These are phyloP conservation scores for Anguilla obscura DNA, from an alignment of 2,797 vertebrate species.

Conservation along the genomic window DNA sequence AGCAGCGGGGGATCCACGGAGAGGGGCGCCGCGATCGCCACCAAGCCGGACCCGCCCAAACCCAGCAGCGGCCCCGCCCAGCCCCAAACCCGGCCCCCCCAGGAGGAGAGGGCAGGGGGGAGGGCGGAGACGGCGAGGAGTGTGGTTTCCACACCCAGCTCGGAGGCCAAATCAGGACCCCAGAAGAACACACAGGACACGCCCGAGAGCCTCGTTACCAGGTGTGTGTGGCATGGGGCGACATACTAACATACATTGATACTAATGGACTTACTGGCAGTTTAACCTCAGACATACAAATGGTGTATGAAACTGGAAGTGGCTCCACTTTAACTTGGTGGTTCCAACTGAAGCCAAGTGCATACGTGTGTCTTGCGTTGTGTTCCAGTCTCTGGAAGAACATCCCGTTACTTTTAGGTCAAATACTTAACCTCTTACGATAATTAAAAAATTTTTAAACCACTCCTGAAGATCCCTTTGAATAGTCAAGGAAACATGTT, in stretches of 20 bases:
- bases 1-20: slow-evolving; percentile 49
- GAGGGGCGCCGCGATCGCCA: slow-evolving; percentile 46
- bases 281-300: too few relatives aligned
- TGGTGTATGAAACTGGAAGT: too few relatives aligned
- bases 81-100: neutral
- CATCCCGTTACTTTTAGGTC: too few relatives aligned
- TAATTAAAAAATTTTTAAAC: neutral
- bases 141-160: slow-evolving; percentile 37
- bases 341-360: too few relatives aligned
- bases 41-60: slow-evolving; percentile 41
- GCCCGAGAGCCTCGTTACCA: slow-evolving; percentile 69
- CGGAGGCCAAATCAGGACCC: slow-evolving; percentile 44
- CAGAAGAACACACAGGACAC: slow-evolving; percentile 38
- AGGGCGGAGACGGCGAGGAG: slow-evolving; percentile 7
- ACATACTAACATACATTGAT: neutral
- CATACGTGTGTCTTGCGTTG: too few relatives aligned
- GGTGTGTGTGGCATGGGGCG: slow-evolving; percentile 62
- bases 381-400: too few relatives aligned
- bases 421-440: neutral
- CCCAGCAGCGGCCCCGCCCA: slow-evolving; percentile 36
- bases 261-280: too few relatives aligned
- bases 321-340: too few relatives aligned
- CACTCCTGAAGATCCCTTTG: neutral
- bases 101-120: slow-evolving; percentile 9
- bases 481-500: neutral